A percentile compares a stretch with the other conserved stretches of the same genome.
Evolutionary conservation across 2,113 vertebrate genomes (phyloP).

Genomic region (rabbit (Oryctolagus cuniculus)): mOryCun1.1 NC_091447.1:56779501-56780000

Average conservation of each 20-base stretch:
- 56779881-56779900: too few species aligned
- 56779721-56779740: not conserved
- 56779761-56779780: too few species aligned
- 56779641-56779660: not conserved
- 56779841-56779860: too few species aligned
- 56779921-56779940: too few species aligned
- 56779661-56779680: not conserved
- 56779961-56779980: too few species aligned
- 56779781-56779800: not conserved
- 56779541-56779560: not conserved
- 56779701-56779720: not conserved
- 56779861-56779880: too few species aligned
- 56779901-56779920: too few species aligned
- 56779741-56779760: not conserved
- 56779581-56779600: not conserved
- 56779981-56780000: too few species aligned
- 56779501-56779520: too few species aligned
- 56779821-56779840: too few species aligned
- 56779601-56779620: not conserved
- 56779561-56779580: not conserved
- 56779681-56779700: not conserved
- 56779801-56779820: too few species aligned
- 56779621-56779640: not conserved
- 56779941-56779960: too few species aligned
- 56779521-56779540: not conserved